Evolutionary conservation across 2,888 invertebrate species (phyloP), one percentile per base, ranked within the genome.

Genomic region (Campoletis raptor): DNA sequence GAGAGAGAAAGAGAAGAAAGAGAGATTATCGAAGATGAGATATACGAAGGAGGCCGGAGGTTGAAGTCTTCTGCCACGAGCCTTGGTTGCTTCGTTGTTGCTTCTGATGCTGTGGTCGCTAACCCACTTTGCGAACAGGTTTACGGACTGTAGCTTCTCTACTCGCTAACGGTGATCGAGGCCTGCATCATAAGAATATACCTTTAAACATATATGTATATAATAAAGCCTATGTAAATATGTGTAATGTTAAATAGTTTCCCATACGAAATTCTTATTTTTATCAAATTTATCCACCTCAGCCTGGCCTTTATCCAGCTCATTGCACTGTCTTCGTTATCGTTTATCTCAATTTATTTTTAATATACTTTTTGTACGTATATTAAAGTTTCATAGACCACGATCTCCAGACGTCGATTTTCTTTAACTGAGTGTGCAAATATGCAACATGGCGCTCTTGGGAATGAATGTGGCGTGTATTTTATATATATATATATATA

Each of bases 41-140:
- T 86, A 54, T 67, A 42, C 72, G 57, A 86, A 82, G 61, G 86
- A 40, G 77, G 86, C 86, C 84, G 86, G 84, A 86, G 86, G 86
- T 86, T 86, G 84, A 84, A 80, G 73, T 73, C 77, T 77, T 80
- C 64, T 76, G 79, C 74, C 79, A 79, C 78, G 74, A 72, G 70
- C 52, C 73, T 61, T 66, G 15, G 69, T 36, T 73, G 76, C 61
- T 45, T 54, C 80, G 84, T 37, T 66, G 82, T n/a, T 66, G 79
- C 45, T 67, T 54, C 61, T 66, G 78, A 67, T 78, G 78, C 78
- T 67, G 78, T 67, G 45, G 78, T 78, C 64, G 78, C 67, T 94
- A 94, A 93, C 94, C 93, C 92, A 94, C 94, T 94, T 93, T 89
- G 91, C 91, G 90, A 94, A 94, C 94, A 93, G 94, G 94, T 93